phyloP scores from a whole-genome alignment of 2,797 vertebrate species.

The Sebastes vulpes region DNA sequence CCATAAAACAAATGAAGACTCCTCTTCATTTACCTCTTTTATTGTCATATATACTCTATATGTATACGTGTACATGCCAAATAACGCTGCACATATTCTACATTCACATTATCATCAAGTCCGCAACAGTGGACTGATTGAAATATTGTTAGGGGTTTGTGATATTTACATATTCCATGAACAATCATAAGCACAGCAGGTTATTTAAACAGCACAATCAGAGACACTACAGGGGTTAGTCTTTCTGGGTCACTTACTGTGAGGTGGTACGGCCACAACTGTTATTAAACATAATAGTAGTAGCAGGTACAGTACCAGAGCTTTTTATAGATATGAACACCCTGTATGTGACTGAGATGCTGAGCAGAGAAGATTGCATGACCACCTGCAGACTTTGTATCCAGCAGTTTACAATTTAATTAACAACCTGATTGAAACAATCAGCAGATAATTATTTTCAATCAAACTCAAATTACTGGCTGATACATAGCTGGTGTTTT shows the following conservation, averaged over 20 bases:
- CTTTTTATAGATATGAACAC: conserved; percentile 1
- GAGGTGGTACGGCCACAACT: conserved; percentile 1
- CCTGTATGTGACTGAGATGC: background rate
- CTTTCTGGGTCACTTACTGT: conserved; percentile 28
- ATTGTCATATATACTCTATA: background rate
- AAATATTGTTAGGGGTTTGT: conserved; percentile 6
- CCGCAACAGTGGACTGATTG: background rate
- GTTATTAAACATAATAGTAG: conserved; percentile 17
- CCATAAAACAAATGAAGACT: background rate
- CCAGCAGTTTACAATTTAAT: conserved; percentile 12
- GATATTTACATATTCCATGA: conserved; percentile 9
- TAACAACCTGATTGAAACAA: conserved; percentile 29
- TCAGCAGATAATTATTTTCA: conserved; percentile 27
- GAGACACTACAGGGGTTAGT: background rate
- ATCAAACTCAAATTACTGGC: conserved; percentile 2
- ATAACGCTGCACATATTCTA: background rate
- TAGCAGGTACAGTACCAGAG: background rate
- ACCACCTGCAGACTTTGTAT: conserved; percentile 14
- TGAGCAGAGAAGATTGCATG: background rate
- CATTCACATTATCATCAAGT: background rate
- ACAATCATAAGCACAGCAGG: conserved; percentile 12
- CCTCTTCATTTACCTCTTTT: background rate
- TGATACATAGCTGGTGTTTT: conserved; percentile 9
- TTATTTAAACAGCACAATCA: conserved; percentile 10
- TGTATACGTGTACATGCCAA: background rate